These are phyloP conservation scores for Lasioglossum baleicum DNA, from an alignment of 1,140 invertebrate genomes.

Conservation along the genomic window DNA sequence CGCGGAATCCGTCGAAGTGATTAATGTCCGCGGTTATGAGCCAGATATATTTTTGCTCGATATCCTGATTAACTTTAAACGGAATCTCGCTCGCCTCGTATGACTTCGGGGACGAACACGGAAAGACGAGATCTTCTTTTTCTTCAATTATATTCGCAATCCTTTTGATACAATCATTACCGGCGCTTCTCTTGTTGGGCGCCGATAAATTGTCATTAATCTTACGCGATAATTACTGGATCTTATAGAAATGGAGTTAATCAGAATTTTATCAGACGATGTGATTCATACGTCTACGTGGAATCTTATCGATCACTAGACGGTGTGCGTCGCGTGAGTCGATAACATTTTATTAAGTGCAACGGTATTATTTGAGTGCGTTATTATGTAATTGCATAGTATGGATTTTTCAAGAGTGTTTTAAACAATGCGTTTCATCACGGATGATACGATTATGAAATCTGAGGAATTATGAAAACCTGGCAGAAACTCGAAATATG, in stretches of 20 bases:
- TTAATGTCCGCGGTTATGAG: slow-evolving; percentile 50
- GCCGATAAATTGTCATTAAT: not conserved
- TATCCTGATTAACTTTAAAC: not conserved
- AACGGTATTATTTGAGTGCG: no score
- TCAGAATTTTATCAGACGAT: not conserved
- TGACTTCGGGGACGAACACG: not conserved
- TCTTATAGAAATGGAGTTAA: not conserved
- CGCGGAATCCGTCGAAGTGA: slow-evolving; percentile 50
- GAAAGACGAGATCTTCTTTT: not conserved
- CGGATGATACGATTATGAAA: no score
- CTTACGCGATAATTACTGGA: not conserved
- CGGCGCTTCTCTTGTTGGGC: not conserved
- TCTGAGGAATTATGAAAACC: no score
- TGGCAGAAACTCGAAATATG: no score
- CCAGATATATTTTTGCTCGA: slow-evolving; percentile 44
- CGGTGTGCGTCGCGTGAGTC: not conserved
- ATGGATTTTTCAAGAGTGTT: no score
- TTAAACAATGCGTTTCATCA: no score
- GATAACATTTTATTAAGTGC: no score
- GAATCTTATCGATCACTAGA: not conserved
- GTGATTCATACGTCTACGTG: rapidly evolving
- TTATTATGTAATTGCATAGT: no score
- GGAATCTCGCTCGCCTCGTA: not conserved
- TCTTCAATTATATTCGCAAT: not conserved
- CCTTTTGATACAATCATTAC: slow-evolving; percentile 8